Evolutionary conservation across 2,888 invertebrate genomes (phyloP).

Genomic region (Drosophila siamana): DNA sequence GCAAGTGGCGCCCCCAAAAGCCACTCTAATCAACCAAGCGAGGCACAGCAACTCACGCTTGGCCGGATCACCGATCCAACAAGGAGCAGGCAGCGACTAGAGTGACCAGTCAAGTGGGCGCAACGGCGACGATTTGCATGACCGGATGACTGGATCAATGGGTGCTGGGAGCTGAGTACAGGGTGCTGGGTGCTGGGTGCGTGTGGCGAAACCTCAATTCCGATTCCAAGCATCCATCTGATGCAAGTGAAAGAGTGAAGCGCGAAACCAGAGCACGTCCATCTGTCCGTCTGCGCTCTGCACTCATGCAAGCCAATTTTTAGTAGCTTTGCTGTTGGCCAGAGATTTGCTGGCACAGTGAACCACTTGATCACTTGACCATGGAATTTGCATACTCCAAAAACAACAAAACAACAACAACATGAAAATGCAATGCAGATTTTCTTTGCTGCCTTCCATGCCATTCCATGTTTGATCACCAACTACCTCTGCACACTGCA

Average conservation of each 20-base stretch:
- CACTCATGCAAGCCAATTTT: conserved; percentile 60
- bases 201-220: conserved; percentile 55
- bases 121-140: conserved; percentile 71
- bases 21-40: conserved; percentile 58
- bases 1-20: conserved; percentile 48
- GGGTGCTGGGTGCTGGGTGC: conserved; percentile 62
- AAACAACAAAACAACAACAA: background rate
- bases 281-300: conserved; percentile 11
- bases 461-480: conserved; percentile 19
- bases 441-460: conserved; percentile 17
- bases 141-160: conserved; percentile 60
- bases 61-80: conserved; percentile 9
- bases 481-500: conserved; percentile 6
- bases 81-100: conserved; percentile 19
- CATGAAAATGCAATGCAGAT: conserved; percentile 19
- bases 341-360: conserved; percentile 73
- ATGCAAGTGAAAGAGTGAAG: conserved; percentile 55
- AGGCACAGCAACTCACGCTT: conserved; percentile 53
- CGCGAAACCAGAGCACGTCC: conserved; percentile 71
- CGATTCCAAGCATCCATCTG: conserved; percentile 1
- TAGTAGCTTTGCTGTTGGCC: conserved; percentile 8
- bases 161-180: conserved; percentile 63
- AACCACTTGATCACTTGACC: conserved; percentile 84
- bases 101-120: conserved; percentile 51
- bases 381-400: conserved; percentile 75